Conservation (phyloP, 2,113 vertebrate species). For the Maccullochella peelii region DNA sequence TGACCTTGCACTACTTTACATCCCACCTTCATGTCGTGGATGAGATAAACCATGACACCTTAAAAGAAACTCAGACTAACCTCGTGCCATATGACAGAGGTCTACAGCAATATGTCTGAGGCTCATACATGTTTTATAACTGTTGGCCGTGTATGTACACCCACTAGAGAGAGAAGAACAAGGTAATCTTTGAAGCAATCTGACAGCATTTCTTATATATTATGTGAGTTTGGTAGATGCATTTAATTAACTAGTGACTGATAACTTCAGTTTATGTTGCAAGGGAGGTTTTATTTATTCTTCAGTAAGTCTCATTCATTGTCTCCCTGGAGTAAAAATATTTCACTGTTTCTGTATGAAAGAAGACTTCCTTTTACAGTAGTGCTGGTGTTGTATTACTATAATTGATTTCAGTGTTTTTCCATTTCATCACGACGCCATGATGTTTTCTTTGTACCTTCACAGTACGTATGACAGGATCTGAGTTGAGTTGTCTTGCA, state of each 20-base stretch:
- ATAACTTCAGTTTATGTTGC: conserved; percentile 8
- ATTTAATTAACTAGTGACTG: neutral
- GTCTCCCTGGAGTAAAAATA: neutral
- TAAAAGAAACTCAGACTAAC: neutral
- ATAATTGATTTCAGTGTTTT: neutral
- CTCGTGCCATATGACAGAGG: neutral
- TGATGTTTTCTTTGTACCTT: conserved; percentile 6
- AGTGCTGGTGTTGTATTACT: neutral
- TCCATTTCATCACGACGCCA: neutral
- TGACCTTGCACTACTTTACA: neutral
- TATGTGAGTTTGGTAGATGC: neutral
- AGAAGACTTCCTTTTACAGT: neutral
- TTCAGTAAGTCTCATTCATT: neutral
- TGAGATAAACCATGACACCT: conserved; percentile 3
- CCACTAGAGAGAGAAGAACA: conserved; percentile 11
- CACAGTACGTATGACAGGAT: neutral
- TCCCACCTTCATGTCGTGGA: neutral
- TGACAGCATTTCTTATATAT: conserved; percentile 39
- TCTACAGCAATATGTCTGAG: conserved; percentile 16
- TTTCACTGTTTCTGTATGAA: neutral
- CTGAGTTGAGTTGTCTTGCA: conserved; percentile 9
- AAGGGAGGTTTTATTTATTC: conserved; percentile 23
- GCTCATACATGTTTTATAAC: conserved; percentile 64
- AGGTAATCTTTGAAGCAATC: conserved; percentile 29
- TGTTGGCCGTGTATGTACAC: neutral